A percentile compares a stretch with the other conserved stretches of the same genome.
Conservation (phyloP, 1,140 invertebrate genomes). For the Calephelis nemesis region DNA sequence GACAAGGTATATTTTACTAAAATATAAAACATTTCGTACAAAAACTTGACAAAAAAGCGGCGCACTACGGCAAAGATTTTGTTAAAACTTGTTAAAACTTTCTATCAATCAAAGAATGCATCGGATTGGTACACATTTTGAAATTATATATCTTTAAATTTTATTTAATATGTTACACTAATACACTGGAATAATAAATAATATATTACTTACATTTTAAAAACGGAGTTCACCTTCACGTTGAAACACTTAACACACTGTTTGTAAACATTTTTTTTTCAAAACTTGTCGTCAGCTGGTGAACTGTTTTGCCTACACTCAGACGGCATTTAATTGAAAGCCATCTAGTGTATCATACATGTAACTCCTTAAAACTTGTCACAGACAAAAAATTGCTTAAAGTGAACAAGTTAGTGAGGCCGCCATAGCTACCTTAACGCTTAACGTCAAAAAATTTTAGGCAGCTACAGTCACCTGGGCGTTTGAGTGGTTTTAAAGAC, state of each 20-base stretch:
- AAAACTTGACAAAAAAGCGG: not conserved
- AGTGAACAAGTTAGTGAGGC: too few species aligned
- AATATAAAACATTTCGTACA: not conserved
- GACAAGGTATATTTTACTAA: too few species aligned
- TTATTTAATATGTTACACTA: slow-evolving; percentile 16
- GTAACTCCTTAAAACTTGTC: too few species aligned
- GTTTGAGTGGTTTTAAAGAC: too few species aligned
- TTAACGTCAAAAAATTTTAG: too few species aligned
- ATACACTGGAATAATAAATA: slow-evolving; percentile 15
- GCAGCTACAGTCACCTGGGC: too few species aligned
- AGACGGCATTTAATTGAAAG: not conserved
- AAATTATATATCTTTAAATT: slow-evolving; percentile 6
- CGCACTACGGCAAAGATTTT: not conserved
- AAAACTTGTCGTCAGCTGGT: not conserved
- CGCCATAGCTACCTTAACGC: too few species aligned
- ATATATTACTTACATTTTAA: slow-evolving; percentile 13
- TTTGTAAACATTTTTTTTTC: slow-evolving; percentile 14
- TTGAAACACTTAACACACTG: slow-evolving; percentile 1
- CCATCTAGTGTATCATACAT: too few species aligned
- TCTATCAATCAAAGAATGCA: not conserved
- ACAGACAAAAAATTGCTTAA: too few species aligned
- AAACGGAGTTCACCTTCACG: not conserved
- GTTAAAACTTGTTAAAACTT: slow-evolving; percentile 7
- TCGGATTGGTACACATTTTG: slow-evolving; percentile 14
- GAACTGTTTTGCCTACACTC: not conserved